phyloP scores from a whole-genome alignment of 2,113 vertebrate species.

The Orycteropus afer region DNA sequence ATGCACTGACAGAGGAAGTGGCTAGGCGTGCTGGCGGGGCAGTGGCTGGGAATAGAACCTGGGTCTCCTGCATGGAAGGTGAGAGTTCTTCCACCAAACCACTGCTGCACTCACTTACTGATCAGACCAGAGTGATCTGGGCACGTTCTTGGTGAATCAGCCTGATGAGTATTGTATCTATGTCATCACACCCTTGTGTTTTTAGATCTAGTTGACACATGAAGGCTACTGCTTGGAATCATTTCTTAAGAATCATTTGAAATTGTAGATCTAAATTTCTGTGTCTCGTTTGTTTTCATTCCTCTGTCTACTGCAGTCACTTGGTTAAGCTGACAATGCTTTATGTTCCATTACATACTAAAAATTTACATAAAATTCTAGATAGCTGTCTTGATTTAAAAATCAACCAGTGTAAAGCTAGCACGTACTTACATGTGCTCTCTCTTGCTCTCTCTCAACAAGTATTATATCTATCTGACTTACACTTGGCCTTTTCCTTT shows the following conservation, averaged over 20 bases:
- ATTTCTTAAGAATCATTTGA: not conserved
- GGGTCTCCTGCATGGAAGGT: not conserved
- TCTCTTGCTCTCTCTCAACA: not conserved
- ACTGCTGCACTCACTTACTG: not conserved
- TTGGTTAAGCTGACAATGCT: constrained; percentile 15
- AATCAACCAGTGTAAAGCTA: not conserved
- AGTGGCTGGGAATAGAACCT: not conserved
- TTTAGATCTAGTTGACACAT: not conserved
- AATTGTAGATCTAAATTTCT: not conserved
- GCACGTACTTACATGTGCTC: not conserved
- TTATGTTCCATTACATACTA: constrained; percentile 38
- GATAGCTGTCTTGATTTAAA: constrained; percentile 22
- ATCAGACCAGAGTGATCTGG: not conserved
- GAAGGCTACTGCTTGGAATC: constrained; percentile 10
- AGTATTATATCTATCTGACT: not conserved
- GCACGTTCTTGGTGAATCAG: not conserved
- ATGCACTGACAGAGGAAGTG: not conserved
- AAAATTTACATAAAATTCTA: constrained; percentile 22
- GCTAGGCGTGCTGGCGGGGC: not conserved
- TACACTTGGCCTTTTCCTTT: constrained; percentile 1
- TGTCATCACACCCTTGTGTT: not conserved
- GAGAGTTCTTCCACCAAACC: not conserved
- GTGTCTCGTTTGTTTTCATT: constrained; percentile 57
- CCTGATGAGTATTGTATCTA: not conserved
- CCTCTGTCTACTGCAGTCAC: not conserved